phyloP scores from a whole-genome alignment of 2,888 invertebrate species.

The Chloroclystis v-ata region DNA sequence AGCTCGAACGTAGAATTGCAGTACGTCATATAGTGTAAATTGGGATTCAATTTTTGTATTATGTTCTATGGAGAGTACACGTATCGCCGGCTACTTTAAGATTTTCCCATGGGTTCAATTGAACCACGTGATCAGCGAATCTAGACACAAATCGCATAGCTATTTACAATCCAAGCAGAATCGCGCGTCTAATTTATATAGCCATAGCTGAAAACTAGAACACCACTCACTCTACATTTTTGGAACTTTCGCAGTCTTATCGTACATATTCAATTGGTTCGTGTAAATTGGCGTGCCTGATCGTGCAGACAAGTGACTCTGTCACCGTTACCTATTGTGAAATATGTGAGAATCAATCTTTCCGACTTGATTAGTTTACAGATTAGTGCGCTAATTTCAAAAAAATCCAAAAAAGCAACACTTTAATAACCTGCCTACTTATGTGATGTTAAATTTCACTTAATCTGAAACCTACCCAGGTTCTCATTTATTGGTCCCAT shows the following conservation, averaged over 20 bases:
- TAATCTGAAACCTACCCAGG: no score
- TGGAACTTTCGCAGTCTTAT: slow-evolving; percentile 27
- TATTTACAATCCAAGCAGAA: slow-evolving; percentile 36
- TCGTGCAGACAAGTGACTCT: slow-evolving; percentile 24
- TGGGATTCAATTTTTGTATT: no score
- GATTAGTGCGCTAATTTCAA: slow-evolving; percentile 5
- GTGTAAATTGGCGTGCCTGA: slow-evolving; percentile 29
- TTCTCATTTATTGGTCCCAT: no score
- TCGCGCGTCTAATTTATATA: slow-evolving; percentile 43
- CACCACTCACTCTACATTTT: slow-evolving; percentile 36
- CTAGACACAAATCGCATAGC: neutral
- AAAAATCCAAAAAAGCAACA: no score
- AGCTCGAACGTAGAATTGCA: no score
- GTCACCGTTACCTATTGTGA: slow-evolving; percentile 27
- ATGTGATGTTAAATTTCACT: no score
- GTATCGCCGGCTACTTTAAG: no score
- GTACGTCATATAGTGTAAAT: no score
- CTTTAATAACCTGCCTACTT: no score
- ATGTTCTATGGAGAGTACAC: no score
- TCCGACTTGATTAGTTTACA: slow-evolving; percentile 10
- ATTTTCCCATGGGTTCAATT: neutral
- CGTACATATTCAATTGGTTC: slow-evolving; percentile 30
- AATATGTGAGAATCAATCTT: slow-evolving; percentile 22
- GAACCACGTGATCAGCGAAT: neutral
- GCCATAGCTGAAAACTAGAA: slow-evolving; percentile 40